Evolutionary conservation across 1,140 invertebrate genomes (phyloP), one percentile per base, ranked within the genome.

Genomic region (Doryteuthis pealeii): DNA sequence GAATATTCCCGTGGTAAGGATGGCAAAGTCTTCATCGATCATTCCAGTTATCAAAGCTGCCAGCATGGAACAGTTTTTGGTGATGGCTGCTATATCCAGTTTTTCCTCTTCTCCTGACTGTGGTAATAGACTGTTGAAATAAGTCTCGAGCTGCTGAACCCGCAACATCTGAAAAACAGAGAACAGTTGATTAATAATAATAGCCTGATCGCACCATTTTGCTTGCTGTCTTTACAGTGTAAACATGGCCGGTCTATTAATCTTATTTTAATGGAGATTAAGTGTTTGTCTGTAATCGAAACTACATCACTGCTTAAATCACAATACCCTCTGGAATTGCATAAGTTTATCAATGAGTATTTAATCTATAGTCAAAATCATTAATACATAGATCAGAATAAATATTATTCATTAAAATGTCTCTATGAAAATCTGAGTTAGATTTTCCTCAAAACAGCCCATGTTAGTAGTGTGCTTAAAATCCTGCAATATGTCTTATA

Each of bases 1-100:
- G 71, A 86, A 81, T 31, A 85, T 74, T 26, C 83, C 84, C 14
- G 83, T 81, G 71, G 79, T 84, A 33, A 85, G 78, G 35, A 85
- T 75, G n/a, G 79, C 74, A 73, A 85, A 86, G 67, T 86, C 85
- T 75, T 86, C 83, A 72, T 83, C 79, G 68, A 86, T 85, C 85
- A 86, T 85, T 18, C 78, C 79, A 6, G 81, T 81, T 45, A 86
- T 82, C 26, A 81, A 78, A 35, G 79, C 76, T 0, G 82, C 81
- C 22, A 86, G 71, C 18, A 79, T 76, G 2, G 73, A 70, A 74
- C 83, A 85, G 76, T 85, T 84, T 45, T 77, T 79, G 22, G 82
- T 79, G 32, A 85, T 76, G 54, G 79, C 79, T 33, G 82, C 73
- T 54, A 84, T 79, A 70, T 81, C 81, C 10, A 82, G 76, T 30